Evolutionary conservation across 2,888 invertebrate species (phyloP).

Genomic region (Achlya flavicornis): DNA sequence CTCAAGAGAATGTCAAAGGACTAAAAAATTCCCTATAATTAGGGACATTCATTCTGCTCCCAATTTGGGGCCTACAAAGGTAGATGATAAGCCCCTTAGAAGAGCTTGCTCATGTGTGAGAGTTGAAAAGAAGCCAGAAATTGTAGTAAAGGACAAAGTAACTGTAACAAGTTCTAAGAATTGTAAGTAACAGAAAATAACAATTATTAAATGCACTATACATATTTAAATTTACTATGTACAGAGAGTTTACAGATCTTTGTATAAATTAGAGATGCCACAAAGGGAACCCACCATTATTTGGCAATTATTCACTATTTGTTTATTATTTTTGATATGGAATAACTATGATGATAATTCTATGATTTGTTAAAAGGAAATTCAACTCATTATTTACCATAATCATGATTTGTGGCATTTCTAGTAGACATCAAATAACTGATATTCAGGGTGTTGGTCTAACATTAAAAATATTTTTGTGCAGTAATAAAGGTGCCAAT

Average conservation of each 20-base stretch:
- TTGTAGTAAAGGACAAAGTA: slow-evolving; percentile 45
- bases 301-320: too few relatives aligned
- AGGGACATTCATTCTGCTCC: slow-evolving; percentile 67
- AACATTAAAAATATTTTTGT: slow-evolving; percentile 27
- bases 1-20: slow-evolving; percentile 52
- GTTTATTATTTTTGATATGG: too few relatives aligned
- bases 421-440: not conserved
- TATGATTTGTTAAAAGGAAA: too few relatives aligned
- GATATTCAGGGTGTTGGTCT: too few relatives aligned
- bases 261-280: too few relatives aligned
- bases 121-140: slow-evolving; percentile 59
- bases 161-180: slow-evolving; percentile 52
- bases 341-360: too few relatives aligned
- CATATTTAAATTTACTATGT: too few relatives aligned
- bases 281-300: too few relatives aligned
- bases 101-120: slow-evolving; percentile 70
- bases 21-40: slow-evolving; percentile 33
- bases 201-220: not conserved
- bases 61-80: slow-evolving; percentile 46
- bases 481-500: slow-evolving; percentile 85
- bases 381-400: too few relatives aligned
- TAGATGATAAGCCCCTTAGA: slow-evolving; percentile 50
- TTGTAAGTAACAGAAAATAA: slow-evolving; percentile 54
- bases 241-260: too few relatives aligned
- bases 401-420: too few relatives aligned